Conservation (phyloP, 2,888 invertebrate species). For the Dynastes hyllus region DNA sequence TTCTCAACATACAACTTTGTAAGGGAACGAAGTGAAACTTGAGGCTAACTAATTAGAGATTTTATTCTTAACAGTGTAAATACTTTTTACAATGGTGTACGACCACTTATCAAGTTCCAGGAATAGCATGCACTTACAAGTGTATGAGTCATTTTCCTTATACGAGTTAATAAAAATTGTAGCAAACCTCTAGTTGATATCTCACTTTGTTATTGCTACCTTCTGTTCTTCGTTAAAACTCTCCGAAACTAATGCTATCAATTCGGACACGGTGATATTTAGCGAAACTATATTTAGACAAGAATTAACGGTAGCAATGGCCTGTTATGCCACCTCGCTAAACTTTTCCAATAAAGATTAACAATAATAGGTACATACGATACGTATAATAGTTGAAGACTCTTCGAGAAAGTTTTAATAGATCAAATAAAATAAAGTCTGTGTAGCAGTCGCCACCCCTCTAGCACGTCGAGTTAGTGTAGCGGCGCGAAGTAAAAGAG, state of each 20-base stretch:
- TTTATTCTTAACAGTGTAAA: no score
- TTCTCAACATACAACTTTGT: no score
- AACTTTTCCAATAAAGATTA: constrained; percentile 46
- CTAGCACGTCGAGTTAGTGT: neutral
- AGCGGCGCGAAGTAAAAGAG: constrained; percentile 36
- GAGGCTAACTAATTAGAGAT: no score
- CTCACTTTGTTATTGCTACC: no score
- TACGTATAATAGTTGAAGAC: neutral
- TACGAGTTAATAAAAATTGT: no score
- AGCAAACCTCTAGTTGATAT: no score
- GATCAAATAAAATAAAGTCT: constrained; percentile 41
- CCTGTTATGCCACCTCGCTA: neutral
- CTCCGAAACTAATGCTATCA: neutral
- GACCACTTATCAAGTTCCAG: no score
- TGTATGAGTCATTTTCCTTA: no score
- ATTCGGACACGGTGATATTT: neutral
- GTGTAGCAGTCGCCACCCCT: constrained; percentile 2
- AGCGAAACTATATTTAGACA: neutral
- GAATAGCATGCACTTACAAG: no score
- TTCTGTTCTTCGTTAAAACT: neutral
- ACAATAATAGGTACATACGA: constrained; percentile 32
- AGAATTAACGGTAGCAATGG: neutral
- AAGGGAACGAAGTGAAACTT: no score
- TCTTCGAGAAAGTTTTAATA: constrained; percentile 35
- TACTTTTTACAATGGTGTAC: no score